These are phyloP conservation scores for Gonatopus flavifemur DNA, from an alignment of 1,140 invertebrate genomes.

Conservation along the genomic window DNA sequence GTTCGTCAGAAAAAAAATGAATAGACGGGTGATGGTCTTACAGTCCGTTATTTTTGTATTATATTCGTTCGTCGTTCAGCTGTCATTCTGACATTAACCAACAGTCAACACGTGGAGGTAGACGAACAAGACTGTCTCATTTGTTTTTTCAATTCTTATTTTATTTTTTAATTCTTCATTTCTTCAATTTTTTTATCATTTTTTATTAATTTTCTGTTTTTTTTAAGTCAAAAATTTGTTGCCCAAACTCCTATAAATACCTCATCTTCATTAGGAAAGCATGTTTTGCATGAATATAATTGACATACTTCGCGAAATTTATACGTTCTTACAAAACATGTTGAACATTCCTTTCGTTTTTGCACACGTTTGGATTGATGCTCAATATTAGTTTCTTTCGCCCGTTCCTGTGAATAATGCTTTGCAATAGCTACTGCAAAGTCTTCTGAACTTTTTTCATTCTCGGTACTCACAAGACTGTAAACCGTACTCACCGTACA, in stretches of 20 bases:
- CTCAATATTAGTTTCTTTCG: not conserved
- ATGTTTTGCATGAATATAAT: not conserved
- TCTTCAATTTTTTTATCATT: not conserved
- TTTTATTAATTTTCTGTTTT: not conserved
- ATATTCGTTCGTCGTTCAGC: not conserved
- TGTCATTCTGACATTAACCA: not conserved
- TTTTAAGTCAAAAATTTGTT: not conserved
- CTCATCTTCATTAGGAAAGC: not conserved
- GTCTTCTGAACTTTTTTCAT: conserved; percentile 13
- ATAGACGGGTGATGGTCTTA: no score
- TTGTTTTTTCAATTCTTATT: no score
- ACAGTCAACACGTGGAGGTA: not conserved
- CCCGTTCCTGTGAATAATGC: conserved; percentile 6
- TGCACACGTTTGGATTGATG: not conserved
- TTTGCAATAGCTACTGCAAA: conserved; percentile 8
- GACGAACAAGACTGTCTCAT: not conserved
- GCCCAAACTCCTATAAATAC: not conserved
- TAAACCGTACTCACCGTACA: no score
- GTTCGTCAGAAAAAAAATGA: no score
- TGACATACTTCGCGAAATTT: not conserved
- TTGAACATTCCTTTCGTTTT: not conserved
- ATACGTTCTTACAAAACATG: not conserved
- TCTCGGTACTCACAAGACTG: not conserved
- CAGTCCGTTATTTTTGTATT: no score
- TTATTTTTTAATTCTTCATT: no score